Conservation (phyloP, 92 coral and sea anemone genomes). For the Anthopleura xanthogrammica region DNA sequence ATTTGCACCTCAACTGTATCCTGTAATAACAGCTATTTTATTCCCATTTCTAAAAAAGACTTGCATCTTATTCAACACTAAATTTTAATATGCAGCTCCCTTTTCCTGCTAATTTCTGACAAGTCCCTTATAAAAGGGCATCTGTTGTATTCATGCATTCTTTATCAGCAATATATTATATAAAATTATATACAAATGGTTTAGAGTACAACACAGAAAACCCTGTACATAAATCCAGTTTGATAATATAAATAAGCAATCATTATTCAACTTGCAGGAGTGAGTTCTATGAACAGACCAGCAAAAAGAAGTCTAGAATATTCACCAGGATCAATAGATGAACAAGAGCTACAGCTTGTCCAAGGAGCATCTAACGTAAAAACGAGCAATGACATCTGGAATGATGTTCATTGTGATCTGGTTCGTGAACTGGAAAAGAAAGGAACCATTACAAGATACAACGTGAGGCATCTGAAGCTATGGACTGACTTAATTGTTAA, state of each 20-base stretch:
- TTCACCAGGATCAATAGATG: slow-evolving; percentile 13
- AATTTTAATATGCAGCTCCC: too few species aligned
- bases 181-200: too few species aligned
- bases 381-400: slow-evolving; percentile 29
- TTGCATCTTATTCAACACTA: too few species aligned
- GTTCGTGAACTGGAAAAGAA: slow-evolving; percentile 45
- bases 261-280: background rate
- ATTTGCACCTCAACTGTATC: too few species aligned
- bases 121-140: background rate
- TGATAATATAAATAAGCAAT: background rate
- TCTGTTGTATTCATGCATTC: too few species aligned
- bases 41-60: too few species aligned
- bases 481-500: slow-evolving; percentile 47
- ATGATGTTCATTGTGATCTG: slow-evolving; percentile 31
- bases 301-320: slow-evolving; percentile 9
- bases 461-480: slow-evolving; percentile 42
- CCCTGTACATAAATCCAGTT: too few species aligned
- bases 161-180: too few species aligned
- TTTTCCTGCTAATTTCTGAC: background rate
- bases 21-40: too few species aligned
- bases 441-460: slow-evolving; percentile 37
- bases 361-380: slow-evolving; percentile 14
- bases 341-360: slow-evolving; percentile 26
- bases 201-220: too few species aligned
- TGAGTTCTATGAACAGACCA: background rate